Conservation (phyloP, 2,113 vertebrate genomes). For the Hiodon alosoides region DNA sequence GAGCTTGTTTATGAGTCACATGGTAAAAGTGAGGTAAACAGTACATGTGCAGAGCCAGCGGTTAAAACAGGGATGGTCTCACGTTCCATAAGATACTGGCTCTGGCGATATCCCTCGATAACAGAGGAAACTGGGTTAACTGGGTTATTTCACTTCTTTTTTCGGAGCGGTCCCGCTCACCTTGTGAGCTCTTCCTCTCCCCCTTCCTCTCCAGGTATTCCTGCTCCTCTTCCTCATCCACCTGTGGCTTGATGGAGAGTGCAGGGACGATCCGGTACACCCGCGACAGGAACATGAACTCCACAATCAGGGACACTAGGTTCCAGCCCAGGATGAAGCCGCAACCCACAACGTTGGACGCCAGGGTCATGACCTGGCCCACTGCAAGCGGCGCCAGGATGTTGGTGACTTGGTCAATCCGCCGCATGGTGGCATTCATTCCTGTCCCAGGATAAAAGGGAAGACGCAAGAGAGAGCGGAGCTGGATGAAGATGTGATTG, state of each 20-base stretch:
- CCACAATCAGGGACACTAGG: slow-evolving; percentile 64
- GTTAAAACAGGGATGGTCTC: no score
- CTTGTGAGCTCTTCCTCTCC: slow-evolving; percentile 48
- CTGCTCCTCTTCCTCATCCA: slow-evolving; percentile 35
- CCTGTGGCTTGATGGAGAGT: slow-evolving; percentile 60
- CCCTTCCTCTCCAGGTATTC: slow-evolving; percentile 48
- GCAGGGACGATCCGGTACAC: slow-evolving; percentile 65
- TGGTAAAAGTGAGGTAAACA: no score
- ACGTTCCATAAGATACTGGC: neutral
- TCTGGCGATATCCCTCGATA: neutral
- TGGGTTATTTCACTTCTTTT: no score
- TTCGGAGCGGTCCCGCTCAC: slow-evolving; percentile 32
- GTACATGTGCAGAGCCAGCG: no score
- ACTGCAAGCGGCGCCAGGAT: slow-evolving; percentile 66
- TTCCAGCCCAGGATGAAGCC: slow-evolving; percentile 75
- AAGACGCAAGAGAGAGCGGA: neutral
- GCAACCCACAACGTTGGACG: slow-evolving; percentile 66
- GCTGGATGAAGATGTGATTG: neutral
- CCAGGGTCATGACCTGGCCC: slow-evolving; percentile 67
- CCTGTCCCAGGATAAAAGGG: slow-evolving; percentile 47
- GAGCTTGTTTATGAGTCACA: no score
- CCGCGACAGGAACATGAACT: slow-evolving; percentile 70
- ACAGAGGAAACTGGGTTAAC: no score
- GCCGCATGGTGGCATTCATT: slow-evolving; percentile 63
- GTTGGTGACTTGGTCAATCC: slow-evolving; percentile 69